A percentile compares a stretch with the other conserved stretches of the same genome.
Conservation (phyloP, 2,113 vertebrate genomes). For the Strix aluco region DNA sequence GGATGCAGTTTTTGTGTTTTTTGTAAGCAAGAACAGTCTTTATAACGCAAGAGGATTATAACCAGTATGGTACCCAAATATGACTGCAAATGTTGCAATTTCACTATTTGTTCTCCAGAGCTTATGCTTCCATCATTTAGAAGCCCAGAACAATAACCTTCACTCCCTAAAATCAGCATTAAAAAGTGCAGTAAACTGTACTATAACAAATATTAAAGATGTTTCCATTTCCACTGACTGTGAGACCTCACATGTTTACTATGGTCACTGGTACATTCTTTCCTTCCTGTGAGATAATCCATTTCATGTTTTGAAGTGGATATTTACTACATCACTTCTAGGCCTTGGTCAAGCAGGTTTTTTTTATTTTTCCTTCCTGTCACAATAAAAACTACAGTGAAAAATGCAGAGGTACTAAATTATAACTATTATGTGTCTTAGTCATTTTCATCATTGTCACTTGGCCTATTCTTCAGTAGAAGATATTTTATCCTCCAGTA, state of each 20-base stretch:
- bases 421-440: neutral
- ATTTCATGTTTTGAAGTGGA: neutral
- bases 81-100: neutral
- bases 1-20: neutral
- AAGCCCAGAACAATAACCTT: neutral
- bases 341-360: neutral
- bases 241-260: neutral
- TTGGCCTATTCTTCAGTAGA: neutral
- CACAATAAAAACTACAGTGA: neutral
- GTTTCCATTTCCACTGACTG: accelerated
- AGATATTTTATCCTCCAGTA: neutral
- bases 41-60: neutral
- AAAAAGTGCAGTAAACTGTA: neutral
- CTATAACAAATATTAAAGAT: neutral
- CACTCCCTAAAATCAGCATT: neutral
- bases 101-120: neutral
- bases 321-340: neutral
- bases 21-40: neutral
- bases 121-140: neutral
- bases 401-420: neutral
- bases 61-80: neutral
- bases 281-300: neutral
- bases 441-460: neutral
- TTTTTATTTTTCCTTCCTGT: neutral
- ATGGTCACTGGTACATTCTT: neutral